These are phyloP conservation scores for Ennomos quercinarius DNA, from an alignment of 2,888 invertebrate species.

Conservation along the genomic window DNA sequence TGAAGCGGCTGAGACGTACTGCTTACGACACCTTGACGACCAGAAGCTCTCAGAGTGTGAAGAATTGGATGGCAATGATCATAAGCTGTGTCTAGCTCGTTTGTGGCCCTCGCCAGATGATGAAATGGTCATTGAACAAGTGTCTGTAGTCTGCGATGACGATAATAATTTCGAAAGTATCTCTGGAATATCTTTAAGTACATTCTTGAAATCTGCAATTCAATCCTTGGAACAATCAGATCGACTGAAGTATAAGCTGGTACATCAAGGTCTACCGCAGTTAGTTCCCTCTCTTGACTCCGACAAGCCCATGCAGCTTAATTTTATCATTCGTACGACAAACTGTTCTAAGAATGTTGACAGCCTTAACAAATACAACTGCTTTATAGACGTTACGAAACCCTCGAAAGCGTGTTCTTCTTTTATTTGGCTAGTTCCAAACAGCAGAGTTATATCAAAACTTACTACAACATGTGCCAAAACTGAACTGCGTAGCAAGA, in stretches of 20 bases:
- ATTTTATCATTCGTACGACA: conserved; percentile 57
- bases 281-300: conserved; percentile 63
- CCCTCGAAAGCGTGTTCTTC: conserved; percentile 58
- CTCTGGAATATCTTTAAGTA: conserved; percentile 58
- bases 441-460: conserved; percentile 53
- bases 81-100: conserved; percentile 64
- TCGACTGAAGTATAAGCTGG: conserved; percentile 54
- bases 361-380: conserved; percentile 46
- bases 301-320: conserved; percentile 56
- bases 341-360: conserved; percentile 66
- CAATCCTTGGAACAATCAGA: conserved; percentile 55
- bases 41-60: conserved; percentile 58
- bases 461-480: conserved; percentile 50
- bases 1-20: conserved; percentile 67
- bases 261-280: conserved; percentile 63
- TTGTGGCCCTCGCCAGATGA: conserved; percentile 69
- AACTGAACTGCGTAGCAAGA: conserved; percentile 45
- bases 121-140: conserved; percentile 58
- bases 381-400: conserved; percentile 51
- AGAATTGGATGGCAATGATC: conserved; percentile 63
- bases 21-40: conserved; percentile 55
- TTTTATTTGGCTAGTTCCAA: conserved; percentile 56
- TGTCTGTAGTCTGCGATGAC: conserved; percentile 65
- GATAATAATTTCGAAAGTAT: conserved; percentile 56
- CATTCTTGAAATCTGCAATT: conserved; percentile 58